Evolutionary conservation across 2,113 vertebrate species (phyloP).

Genomic region (Camarhynchus parvulus): DNA sequence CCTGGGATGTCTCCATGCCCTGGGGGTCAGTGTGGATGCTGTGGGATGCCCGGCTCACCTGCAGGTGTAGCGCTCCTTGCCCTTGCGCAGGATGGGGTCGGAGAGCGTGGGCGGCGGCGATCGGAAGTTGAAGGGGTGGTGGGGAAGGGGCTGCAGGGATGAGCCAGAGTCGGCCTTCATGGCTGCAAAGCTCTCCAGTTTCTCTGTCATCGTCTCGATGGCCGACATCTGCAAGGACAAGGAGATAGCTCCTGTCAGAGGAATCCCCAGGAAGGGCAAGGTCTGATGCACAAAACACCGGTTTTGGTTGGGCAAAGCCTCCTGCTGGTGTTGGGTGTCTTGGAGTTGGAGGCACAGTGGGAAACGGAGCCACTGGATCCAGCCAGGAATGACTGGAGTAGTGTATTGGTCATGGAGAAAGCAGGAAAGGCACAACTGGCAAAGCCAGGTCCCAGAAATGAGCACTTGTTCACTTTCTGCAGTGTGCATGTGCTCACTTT

Average conservation of each 20-base stretch:
- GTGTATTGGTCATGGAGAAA: not conserved
- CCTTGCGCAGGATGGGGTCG: constrained; percentile 97
- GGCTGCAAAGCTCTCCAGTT: constrained; percentile 93
- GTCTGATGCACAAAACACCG: fast-evolving
- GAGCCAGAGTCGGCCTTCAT: constrained; percentile 88
- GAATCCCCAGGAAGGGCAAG: not conserved
- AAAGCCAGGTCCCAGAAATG: not conserved
- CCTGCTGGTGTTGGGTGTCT: not conserved
- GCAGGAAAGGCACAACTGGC: not conserved
- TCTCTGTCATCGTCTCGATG: constrained; percentile 98
- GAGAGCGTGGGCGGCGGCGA: constrained; percentile 93
- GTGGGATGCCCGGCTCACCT: constrained; percentile 74
- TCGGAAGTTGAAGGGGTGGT: constrained; percentile 95
- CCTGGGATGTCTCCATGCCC: fast-evolving
- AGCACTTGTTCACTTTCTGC: not conserved
- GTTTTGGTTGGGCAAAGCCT: not conserved
- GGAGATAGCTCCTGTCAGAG: not conserved
- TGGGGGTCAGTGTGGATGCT: fast-evolving
- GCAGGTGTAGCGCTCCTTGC: constrained; percentile 98
- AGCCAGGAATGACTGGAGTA: not conserved
- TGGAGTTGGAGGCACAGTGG: not conserved
- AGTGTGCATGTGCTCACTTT: fast-evolving
- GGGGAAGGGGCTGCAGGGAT: constrained; percentile 91
- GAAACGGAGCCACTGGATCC: not conserved
- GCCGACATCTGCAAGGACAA: constrained; percentile 88